These are phyloP conservation scores for Globicephala melas DNA, from an alignment of 2,113 vertebrate genomes.

Conservation along the genomic window DNA sequence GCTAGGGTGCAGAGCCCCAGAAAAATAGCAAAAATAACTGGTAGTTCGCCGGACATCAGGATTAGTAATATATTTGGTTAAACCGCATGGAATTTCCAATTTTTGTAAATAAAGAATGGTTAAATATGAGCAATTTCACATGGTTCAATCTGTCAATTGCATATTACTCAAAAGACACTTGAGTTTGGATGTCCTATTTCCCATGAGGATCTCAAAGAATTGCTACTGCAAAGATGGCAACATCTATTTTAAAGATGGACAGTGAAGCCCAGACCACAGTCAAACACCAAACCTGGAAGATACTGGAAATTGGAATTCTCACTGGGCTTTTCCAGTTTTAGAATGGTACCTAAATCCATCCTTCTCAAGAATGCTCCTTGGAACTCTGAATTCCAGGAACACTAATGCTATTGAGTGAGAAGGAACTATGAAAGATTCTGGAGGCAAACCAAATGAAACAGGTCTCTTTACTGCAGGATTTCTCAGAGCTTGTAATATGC, in stretches of 20 bases:
- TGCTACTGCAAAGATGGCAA: background rate
- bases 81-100: background rate
- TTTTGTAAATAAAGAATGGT: background rate
- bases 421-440: background rate
- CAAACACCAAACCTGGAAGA: background rate
- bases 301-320: background rate
- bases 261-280: background rate
- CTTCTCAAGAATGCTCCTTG: background rate
- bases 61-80: background rate
- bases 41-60: background rate
- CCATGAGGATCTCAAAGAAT: background rate
- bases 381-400: background rate
- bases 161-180: background rate
- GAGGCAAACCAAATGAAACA: background rate
- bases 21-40: background rate
- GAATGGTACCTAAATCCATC: background rate
- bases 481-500: background rate
- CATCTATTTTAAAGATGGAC: background rate
- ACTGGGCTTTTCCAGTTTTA: background rate
- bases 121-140: background rate
- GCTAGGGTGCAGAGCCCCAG: background rate
- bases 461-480: background rate
- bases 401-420: background rate
- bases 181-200: background rate
- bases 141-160: background rate